Evolutionary conservation across 2,888 invertebrate species (phyloP), one percentile per base, ranked within the genome.

Genomic region (Peribatodes rhomboidaria): DNA sequence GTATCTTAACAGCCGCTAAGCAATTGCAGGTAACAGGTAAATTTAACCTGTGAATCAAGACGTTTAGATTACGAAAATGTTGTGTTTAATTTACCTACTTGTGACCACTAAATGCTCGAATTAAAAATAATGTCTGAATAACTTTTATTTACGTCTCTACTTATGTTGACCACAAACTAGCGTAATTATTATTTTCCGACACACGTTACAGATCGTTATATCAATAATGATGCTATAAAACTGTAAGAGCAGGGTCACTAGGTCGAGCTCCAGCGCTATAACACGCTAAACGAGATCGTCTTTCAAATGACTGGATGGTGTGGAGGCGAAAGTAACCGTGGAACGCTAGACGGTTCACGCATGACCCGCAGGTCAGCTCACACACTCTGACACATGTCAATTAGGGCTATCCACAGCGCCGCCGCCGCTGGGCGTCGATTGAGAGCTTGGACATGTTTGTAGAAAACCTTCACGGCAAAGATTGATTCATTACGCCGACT

Each of bases 321-420:
- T 79, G 77, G 77, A 73, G 83, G 90, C 85, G 92, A 92, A 93
- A 93, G 92, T 92, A 85, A 83, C 79, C 80, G 77, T 77, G 85
- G 89, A 87, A 87, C 87, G 86, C 82, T 79, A 87, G 86, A 86
- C 83, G 86, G 86, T 89, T 89, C 89, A 89, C 90, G 88, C 87
- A 83, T 89, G 92, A 92, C 92, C 92, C 72, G 60, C 72, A 76
- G 92, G 92, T 92, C 92, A 90, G 82, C 83, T 89, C 83, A 86
- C 88, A 89, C 86, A 89, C 87, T 89, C 91, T 92, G 92, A 92
- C 92, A 92, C 86, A 90, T 92, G 92, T 93, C 92, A 93, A 93
- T 92, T 92, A 93, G 89, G 87, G 83, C 82, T 83, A 85, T 87
- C 85, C 81, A 37, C 58, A 39, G 44, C 31, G 59, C 65, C 65